Evolutionary conservation across 1,140 invertebrate species (phyloP).

Genomic region (Kradibia gibbosae): DNA sequence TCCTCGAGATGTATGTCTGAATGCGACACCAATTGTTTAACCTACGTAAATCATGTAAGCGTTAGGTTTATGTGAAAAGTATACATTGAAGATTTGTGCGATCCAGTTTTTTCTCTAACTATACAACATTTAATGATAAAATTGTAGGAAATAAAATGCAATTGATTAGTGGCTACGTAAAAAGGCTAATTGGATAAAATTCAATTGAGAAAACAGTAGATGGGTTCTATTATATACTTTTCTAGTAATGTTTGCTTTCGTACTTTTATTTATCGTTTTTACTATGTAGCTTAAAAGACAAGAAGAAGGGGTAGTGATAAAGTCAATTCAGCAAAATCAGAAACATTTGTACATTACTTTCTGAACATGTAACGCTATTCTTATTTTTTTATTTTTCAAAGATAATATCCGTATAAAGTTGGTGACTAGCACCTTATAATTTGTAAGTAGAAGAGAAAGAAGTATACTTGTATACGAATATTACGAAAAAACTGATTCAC

Average conservation of each 20-base stretch:
- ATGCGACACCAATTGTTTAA: conserved; percentile 2
- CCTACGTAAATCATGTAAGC: conserved; percentile 40
- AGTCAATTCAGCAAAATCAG: neutral
- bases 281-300: too few species aligned
- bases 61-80: conserved; percentile 28
- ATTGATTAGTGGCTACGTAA: neutral
- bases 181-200: conserved; percentile 14
- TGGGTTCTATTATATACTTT: neutral
- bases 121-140: conserved; percentile 1
- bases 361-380: neutral
- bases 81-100: neutral
- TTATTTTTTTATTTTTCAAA: neutral
- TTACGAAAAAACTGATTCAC: too few species aligned
- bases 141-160: conserved; percentile 3
- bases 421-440: neutral
- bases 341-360: conserved; percentile 13
- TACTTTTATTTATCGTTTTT: too few species aligned
- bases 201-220: neutral
- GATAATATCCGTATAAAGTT: neutral
- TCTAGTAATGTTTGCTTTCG: neutral
- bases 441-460: neutral
- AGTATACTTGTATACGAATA: too few species aligned
- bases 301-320: neutral
- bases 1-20: conserved; percentile 32
- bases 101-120: neutral